A percentile compares a stretch with the other conserved stretches of the same genome.
phyloP scores from a whole-genome alignment of 2,113 vertebrate species.

The Lota lota region DNA sequence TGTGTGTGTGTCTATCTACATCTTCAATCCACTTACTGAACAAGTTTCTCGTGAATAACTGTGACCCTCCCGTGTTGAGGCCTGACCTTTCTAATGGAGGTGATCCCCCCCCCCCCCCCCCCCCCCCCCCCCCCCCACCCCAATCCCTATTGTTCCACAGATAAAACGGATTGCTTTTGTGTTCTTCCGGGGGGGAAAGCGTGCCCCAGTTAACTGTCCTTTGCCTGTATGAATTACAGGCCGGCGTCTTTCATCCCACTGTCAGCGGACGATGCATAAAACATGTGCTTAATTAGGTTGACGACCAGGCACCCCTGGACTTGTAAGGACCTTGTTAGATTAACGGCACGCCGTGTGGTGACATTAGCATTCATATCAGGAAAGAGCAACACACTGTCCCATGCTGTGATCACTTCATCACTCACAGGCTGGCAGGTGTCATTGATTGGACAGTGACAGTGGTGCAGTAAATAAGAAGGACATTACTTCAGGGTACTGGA shows the following conservation, averaged over 20 bases:
- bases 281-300: conserved; percentile 31
- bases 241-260: conserved; percentile 22
- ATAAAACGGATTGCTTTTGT: too few relatives aligned
- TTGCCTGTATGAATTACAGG: conserved; percentile 3
- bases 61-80: too few relatives aligned
- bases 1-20: too few relatives aligned
- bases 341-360: conserved; percentile 23
- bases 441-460: conserved; percentile 37
- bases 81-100: too few relatives aligned
- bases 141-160: too few relatives aligned
- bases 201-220: not conserved
- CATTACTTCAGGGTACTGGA: conserved; percentile 23
- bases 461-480: conserved; percentile 52
- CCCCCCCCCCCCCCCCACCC: too few relatives aligned
- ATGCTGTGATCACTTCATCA: conserved; percentile 46
- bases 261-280: conserved; percentile 19
- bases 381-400: conserved; percentile 4
- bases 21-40: too few relatives aligned
- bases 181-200: too few relatives aligned
- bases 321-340: conserved; percentile 53
- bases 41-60: too few relatives aligned
- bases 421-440: conserved; percentile 50
- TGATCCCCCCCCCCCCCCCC: too few relatives aligned
- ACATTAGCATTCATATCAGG: conserved; percentile 42
- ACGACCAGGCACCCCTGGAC: conserved; percentile 35